Evolutionary conservation across 2,797 vertebrate species (phyloP).

Genomic region (Danionella dracula): DNA sequence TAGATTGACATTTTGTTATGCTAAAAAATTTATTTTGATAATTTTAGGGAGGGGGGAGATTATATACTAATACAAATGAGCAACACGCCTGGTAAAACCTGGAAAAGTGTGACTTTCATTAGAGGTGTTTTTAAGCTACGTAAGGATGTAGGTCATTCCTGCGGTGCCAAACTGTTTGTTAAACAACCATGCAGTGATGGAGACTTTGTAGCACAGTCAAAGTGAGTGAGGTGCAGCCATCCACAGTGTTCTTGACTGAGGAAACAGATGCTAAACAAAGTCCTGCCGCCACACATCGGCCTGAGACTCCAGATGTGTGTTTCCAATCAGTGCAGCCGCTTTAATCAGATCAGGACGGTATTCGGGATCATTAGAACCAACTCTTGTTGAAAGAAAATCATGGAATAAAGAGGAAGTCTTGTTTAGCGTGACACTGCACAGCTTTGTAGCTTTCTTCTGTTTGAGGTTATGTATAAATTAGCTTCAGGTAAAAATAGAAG

Average conservation of each 20-base stretch:
- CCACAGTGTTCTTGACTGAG: neutral
- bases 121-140: too few species aligned
- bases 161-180: slow-evolving; percentile 58
- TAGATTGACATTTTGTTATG: too few species aligned
- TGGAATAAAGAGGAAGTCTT: slow-evolving; percentile 24
- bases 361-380: slow-evolving; percentile 37
- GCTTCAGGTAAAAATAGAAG: slow-evolving; percentile 37
- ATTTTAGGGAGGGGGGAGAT: too few species aligned
- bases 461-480: slow-evolving; percentile 25
- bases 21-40: too few species aligned
- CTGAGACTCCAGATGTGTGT: slow-evolving; percentile 26
- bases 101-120: too few species aligned
- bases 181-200: neutral
- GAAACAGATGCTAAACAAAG: slow-evolving; percentile 23
- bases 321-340: slow-evolving; percentile 40
- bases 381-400: slow-evolving; percentile 31
- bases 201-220: slow-evolving; percentile 10
- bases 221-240: neutral
- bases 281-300: slow-evolving; percentile 11
- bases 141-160: slow-evolving; percentile 66
- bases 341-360: slow-evolving; percentile 48
- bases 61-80: too few species aligned
- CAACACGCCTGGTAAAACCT: too few species aligned
- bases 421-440: slow-evolving; percentile 14
- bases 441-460: neutral